These are phyloP conservation scores for Aporrectodea caliginosa DNA, from an alignment of 1,140 invertebrate genomes.

Conservation along the genomic window DNA sequence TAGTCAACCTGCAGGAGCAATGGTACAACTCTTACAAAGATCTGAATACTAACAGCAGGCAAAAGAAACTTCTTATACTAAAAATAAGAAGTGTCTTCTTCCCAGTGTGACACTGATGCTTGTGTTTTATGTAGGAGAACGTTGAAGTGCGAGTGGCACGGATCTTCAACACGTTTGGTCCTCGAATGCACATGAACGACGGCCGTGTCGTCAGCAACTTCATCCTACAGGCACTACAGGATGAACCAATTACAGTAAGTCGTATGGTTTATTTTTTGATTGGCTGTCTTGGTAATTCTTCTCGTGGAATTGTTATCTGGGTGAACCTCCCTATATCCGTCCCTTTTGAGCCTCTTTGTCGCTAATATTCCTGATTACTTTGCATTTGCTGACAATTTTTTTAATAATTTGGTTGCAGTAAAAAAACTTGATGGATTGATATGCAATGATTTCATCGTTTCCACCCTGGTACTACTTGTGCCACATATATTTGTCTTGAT, in stretches of 20 bases:
- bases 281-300: constrained; percentile 4
- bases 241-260: constrained; percentile 86
- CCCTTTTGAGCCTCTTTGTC: background rate
- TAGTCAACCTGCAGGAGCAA: too few species aligned
- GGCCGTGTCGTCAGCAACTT: constrained; percentile 98
- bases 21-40: too few species aligned
- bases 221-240: constrained; percentile 91
- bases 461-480: too few species aligned
- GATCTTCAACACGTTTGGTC: constrained; percentile 99
- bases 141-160: constrained; percentile 90
- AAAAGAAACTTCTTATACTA: too few species aligned
- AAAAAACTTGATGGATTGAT: too few species aligned
- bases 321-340: background rate
- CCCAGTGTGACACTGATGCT: background rate
- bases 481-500: too few species aligned
- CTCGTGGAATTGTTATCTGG: background rate
- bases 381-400: too few species aligned
- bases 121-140: constrained; percentile 67
- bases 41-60: too few species aligned
- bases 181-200: constrained; percentile 96
- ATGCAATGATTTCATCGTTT: too few species aligned
- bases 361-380: background rate
- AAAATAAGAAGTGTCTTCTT: background rate
- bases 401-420: too few species aligned
- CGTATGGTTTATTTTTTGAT: background rate